phyloP scores from a whole-genome alignment of 2,113 vertebrate species.

The Xenopus laevis region DNA sequence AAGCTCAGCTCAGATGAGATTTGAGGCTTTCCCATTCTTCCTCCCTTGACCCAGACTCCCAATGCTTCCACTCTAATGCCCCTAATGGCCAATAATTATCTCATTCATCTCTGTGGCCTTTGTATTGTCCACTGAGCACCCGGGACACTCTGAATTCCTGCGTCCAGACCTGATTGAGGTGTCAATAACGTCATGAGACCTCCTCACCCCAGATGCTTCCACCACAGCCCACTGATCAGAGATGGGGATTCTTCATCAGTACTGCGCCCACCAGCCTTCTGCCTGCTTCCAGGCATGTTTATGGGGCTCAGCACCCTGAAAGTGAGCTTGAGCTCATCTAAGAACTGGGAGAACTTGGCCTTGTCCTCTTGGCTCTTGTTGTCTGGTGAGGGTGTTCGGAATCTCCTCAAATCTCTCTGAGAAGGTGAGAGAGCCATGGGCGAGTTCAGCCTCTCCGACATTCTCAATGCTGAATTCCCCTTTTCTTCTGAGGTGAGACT shows the following conservation, averaged over 20 bases:
- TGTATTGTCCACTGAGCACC: constrained; percentile 35
- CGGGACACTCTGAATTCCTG: constrained; percentile 34
- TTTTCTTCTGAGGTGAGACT: constrained; percentile 51
- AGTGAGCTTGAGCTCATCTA: constrained; percentile 84
- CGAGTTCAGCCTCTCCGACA: constrained; percentile 55
- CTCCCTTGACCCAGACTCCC: constrained; percentile 43
- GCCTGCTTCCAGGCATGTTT: constrained; percentile 56
- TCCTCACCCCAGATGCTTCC: background rate
- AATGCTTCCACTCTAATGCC: constrained; percentile 45
- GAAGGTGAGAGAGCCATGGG: constrained; percentile 40
- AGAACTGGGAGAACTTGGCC: constrained; percentile 76
- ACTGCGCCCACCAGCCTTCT: constrained; percentile 42
- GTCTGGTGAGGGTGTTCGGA: constrained; percentile 47
- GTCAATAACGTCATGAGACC: too few relatives aligned
- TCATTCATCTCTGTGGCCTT: constrained; percentile 1
- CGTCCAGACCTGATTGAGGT: constrained; percentile 50
- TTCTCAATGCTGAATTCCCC: constrained; percentile 62
- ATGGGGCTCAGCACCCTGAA: constrained; percentile 69
- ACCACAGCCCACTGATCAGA: background rate
- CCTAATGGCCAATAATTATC: constrained; percentile 28
- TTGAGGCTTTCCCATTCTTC: constrained; percentile 48
- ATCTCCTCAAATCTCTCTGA: constrained; percentile 40
- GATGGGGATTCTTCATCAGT: constrained; percentile 39
- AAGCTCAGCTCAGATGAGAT: constrained; percentile 47
- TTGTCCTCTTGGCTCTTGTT: constrained; percentile 72